These are phyloP conservation scores for Hyperoodon ampullatus DNA, from an alignment of 2,113 vertebrate genomes.

Conservation along the genomic window DNA sequence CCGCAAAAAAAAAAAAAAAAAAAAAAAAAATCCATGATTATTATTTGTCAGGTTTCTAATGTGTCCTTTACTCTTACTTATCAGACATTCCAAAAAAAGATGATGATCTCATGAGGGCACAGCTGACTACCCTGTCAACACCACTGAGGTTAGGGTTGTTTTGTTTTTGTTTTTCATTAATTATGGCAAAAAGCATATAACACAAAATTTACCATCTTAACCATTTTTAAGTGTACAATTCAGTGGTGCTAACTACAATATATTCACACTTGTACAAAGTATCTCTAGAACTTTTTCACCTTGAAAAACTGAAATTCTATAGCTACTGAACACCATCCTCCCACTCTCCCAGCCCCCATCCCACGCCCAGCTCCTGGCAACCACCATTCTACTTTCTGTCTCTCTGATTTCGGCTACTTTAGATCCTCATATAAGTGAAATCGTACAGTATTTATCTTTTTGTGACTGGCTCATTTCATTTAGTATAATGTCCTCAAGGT, in stretches of 20 bases:
- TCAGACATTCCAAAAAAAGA: not conserved
- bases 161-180: not conserved
- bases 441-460: not conserved
- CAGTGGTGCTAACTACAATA: not conserved
- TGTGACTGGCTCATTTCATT: constrained; percentile 2
- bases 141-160: not conserved
- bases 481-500: not conserved
- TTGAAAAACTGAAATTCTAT: constrained; percentile 3
- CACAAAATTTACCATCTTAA: not conserved
- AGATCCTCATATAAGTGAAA: not conserved
- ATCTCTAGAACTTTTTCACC: not conserved
- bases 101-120: not conserved
- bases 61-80: not conserved
- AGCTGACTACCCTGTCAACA: not conserved
- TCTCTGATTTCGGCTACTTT: not conserved
- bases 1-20: too few species aligned
- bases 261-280: not conserved
- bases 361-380: not conserved
- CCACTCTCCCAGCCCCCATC: not conserved
- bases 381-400: not conserved
- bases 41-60: not conserved
- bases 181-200: not conserved
- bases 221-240: not conserved
- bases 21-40: too few species aligned
- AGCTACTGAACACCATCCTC: not conserved